Conservation (phyloP, 2,888 invertebrate species). For the Polylopha cassiicola region DNA sequence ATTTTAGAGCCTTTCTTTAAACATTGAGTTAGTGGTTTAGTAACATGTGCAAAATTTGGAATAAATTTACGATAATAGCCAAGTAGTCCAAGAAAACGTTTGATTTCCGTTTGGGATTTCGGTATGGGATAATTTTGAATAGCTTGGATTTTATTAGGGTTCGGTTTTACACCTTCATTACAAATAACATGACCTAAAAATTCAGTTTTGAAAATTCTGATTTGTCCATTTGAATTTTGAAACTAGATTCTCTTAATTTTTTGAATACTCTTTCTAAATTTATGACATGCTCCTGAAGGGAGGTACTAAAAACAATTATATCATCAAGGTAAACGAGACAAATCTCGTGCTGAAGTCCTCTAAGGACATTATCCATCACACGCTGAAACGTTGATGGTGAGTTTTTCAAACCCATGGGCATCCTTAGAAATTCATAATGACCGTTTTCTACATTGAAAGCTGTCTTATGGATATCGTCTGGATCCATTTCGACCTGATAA, state of each 20-base stretch:
- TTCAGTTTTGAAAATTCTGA: no score
- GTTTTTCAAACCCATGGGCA: slow-evolving; percentile 38
- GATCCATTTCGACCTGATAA: slow-evolving; percentile 30
- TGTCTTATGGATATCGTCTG: slow-evolving; percentile 31
- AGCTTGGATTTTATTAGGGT: slow-evolving; percentile 19
- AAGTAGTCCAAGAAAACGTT: no score
- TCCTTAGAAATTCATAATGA: slow-evolving; percentile 27
- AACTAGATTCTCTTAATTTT: slow-evolving; percentile 1
- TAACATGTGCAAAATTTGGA: no score
- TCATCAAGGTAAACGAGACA: slow-evolving; percentile 15
- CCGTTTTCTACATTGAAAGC: slow-evolving; percentile 33
- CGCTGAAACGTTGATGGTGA: slow-evolving; percentile 40
- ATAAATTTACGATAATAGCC: no score
- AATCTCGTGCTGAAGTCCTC: slow-evolving; percentile 21
- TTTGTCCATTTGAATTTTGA: slow-evolving; percentile 3
- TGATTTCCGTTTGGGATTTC: slow-evolving; percentile 19
- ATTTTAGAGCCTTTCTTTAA: no score
- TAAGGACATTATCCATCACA: slow-evolving; percentile 34
- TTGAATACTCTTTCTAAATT: background rate
- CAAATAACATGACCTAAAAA: slow-evolving; percentile 1
- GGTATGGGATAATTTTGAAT: slow-evolving; percentile 28
- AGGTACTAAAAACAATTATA: background rate
- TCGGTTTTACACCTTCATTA: slow-evolving; percentile 6
- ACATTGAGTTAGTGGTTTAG: no score
- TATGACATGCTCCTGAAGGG: background rate